Conservation (phyloP, 2,113 vertebrate species). For the Motacilla tschutschensis region DNA sequence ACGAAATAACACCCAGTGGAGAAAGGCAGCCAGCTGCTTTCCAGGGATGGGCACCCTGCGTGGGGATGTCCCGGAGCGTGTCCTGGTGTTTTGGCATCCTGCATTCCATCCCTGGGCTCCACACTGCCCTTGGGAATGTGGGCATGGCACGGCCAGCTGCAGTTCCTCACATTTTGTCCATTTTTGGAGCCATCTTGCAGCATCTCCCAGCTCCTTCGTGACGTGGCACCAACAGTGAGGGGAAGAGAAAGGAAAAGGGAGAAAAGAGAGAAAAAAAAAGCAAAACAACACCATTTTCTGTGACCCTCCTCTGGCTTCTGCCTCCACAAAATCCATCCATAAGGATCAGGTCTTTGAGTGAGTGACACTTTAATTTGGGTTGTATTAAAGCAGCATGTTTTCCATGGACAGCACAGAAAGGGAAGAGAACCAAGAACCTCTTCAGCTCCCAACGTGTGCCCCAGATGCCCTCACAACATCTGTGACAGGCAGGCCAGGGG, state of each 20-base stretch:
- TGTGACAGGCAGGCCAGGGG: conserved; percentile 1
- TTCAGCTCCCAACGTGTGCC: background rate
- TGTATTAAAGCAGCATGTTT: conserved; percentile 30
- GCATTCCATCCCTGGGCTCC: background rate
- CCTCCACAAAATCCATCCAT: background rate
- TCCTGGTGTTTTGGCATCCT: background rate
- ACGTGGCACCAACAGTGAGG: background rate
- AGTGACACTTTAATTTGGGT: background rate
- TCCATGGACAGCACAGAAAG: background rate
- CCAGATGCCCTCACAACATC: background rate
- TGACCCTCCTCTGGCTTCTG: background rate
- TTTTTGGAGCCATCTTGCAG: background rate
- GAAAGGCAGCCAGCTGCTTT: background rate
- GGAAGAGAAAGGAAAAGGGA: background rate
- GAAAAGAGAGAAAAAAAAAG: background rate
- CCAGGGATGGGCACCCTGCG: background rate
- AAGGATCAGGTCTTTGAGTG: background rate
- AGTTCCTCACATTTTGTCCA: background rate
- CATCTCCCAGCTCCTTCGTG: background rate
- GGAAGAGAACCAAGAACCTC: background rate
- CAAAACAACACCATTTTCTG: background rate
- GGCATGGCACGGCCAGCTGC: background rate
- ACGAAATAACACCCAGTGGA: background rate
- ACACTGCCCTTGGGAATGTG: fast-evolving
- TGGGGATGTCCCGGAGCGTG: background rate